These are phyloP conservation scores for Tribolium castaneum DNA, from an alignment of 1,140 invertebrate species.

Conservation along the genomic window DNA sequence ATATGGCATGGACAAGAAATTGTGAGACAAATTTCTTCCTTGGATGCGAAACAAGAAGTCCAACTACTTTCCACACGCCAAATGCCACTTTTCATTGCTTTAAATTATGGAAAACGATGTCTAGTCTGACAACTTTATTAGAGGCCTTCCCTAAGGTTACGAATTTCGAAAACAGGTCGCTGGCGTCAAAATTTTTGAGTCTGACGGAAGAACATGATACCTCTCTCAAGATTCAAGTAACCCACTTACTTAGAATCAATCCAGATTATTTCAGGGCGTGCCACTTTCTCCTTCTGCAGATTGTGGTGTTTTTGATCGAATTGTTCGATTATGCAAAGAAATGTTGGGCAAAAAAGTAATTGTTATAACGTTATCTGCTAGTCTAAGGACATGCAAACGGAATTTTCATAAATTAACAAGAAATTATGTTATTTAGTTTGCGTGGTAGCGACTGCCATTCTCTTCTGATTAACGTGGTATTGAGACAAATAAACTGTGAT, in stretches of 20 bases:
- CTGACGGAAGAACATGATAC: not conserved
- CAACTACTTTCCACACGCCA: not conserved
- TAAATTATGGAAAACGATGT: not conserved
- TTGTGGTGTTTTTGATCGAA: not conserved
- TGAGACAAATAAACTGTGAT: conserved; percentile 11
- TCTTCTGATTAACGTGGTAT: conserved; percentile 20
- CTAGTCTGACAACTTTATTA: not conserved
- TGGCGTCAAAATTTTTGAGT: not conserved
- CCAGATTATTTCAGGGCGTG: conserved; percentile 8
- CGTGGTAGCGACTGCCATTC: conserved; percentile 21
- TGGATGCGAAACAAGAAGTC: not conserved
- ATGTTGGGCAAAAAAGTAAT: not conserved
- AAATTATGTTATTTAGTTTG: conserved; percentile 5
- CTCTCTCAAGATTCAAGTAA: not conserved
- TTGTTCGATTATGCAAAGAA: conserved; percentile 1
- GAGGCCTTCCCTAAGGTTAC: not conserved
- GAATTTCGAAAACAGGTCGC: not conserved
- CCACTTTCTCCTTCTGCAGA: conserved; percentile 8
- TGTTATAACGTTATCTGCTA: not conserved
- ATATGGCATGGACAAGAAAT: not conserved
- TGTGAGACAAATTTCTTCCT: not conserved
- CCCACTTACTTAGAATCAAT: not conserved
- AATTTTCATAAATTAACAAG: conserved; percentile 18
- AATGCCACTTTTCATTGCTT: not conserved
- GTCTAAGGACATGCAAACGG: conserved; percentile 18